Base-by-base conservation (phyloP, 1,140 invertebrate species). In the Drosophila pseudoananassae region DNA sequence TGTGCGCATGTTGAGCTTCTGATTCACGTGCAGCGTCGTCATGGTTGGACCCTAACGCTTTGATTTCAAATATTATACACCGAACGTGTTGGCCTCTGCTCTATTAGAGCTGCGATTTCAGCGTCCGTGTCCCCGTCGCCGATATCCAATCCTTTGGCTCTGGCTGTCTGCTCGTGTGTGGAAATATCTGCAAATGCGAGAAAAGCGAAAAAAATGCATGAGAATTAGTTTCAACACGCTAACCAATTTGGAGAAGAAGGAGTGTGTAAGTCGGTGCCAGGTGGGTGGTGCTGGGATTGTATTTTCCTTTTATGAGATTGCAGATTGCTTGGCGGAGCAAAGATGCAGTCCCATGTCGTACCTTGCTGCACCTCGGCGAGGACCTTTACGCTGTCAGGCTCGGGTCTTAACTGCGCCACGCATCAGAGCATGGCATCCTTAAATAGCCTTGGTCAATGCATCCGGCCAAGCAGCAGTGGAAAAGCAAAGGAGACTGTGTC, bases 11-110 rank as follows among this genome's bases (percentile, higher is more conserved):
- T 75, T 90, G 70, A 91, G 71, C 82, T 90, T 84, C 63, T 81
- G 80, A 25, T 76, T 79, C 68, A 72, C 45, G 56, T 56, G 53
- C 54, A 51, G 50, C 75, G 47, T 58, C 60, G 78, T 73, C 90
- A 91, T 81, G 66, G 70, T 77, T 61, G 75, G 79, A 81, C 65
- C 76, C 79, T 78, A 74, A 65, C 71, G 85, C 85, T 91, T 90
- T 91, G 90, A 91, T 91, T 91, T 91, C 90, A 91, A 91, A 91
- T 91, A 91, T 91, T 91, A 90, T 91, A 90, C 78, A 84, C 69
- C 65, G 71, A 74, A 76, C 78, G 47, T 66, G 57, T 54, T 78
- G 49, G 49, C 59, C 55, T 55, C 57, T 47, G 59, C 81, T 75
- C 71, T 56, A 75, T 65, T 57, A 75, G 40, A 66, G 60, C 20